Evolutionary conservation across 2,113 vertebrate species (phyloP).

Genomic region (Trogon melanurus): DNA sequence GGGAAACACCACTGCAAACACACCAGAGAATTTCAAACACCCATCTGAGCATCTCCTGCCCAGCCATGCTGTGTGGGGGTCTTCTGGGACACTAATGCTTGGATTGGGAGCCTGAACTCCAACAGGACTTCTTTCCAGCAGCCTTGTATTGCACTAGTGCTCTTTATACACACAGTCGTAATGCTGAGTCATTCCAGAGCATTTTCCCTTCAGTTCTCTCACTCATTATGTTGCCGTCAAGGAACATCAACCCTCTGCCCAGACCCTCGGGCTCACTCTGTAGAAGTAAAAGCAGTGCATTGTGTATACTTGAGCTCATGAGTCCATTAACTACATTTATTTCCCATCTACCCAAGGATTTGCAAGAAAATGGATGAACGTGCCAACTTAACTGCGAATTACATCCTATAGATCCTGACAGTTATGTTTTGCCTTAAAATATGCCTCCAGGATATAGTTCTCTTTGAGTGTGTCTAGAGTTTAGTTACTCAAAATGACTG

Average conservation of each 20-base stretch:
- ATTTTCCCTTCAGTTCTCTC: not conserved
- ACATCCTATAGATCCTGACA: not conserved
- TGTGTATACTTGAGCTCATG: not conserved
- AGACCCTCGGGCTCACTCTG: not conserved
- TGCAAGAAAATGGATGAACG: not conserved
- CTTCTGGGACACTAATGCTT: not conserved
- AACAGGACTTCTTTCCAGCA: not conserved
- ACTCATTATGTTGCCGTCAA: not conserved
- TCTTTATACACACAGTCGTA: accelerated
- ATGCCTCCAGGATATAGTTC: not conserved
- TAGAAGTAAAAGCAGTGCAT: not conserved
- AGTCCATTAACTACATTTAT: conserved; percentile 25
- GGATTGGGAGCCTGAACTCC: not conserved
- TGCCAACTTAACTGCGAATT: not conserved
- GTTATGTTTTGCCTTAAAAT: not conserved
- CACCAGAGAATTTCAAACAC: not conserved
- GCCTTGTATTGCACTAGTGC: not conserved
- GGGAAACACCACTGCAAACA: not conserved
- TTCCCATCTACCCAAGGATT: not conserved
- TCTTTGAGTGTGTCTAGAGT: not conserved
- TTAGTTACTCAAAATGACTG: not conserved
- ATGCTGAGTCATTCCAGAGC: not conserved
- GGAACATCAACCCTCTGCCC: not conserved
- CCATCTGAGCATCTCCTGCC: not conserved
- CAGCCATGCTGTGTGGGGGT: not conserved